Conservation (phyloP, 2,888 invertebrate species). For the Plebejus anna region DNA sequence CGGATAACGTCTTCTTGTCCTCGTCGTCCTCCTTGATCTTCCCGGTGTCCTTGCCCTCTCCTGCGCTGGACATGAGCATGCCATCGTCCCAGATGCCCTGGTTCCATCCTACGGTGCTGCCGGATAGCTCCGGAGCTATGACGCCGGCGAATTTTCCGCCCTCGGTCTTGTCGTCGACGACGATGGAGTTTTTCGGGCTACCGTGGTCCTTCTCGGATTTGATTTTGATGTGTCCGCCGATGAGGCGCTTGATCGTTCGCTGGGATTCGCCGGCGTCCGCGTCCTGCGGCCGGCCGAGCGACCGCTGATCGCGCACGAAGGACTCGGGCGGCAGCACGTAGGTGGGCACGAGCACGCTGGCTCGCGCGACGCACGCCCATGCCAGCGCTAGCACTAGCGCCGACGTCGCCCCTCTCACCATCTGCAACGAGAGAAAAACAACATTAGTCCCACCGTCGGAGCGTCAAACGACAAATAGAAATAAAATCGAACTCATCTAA, state of each 20-base stretch:
- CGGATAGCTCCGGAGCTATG: conserved; percentile 69
- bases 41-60: conserved; percentile 80
- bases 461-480: conserved; percentile 27
- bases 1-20: conserved; percentile 90
- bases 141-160: conserved; percentile 66
- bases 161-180: conserved; percentile 58
- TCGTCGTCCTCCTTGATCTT: conserved; percentile 81
- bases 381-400: conserved; percentile 72
- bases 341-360: conserved; percentile 75
- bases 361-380: conserved; percentile 60
- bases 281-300: conserved; percentile 59
- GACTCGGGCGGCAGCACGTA: conserved; percentile 78
- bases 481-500: conserved; percentile 67
- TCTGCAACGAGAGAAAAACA: conserved; percentile 72
- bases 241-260: conserved; percentile 82
- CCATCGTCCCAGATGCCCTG: conserved; percentile 83
- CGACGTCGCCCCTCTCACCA: conserved; percentile 78
- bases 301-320: conserved; percentile 76
- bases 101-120: conserved; percentile 75
- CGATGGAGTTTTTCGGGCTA: conserved; percentile 64
- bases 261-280: conserved; percentile 60
- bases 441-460: conserved; percentile 36
- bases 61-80: conserved; percentile 84
- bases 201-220: conserved; percentile 68
- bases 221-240: conserved; percentile 83